Conservation (phyloP, 2,797 vertebrate species). For the Caiman crocodilus region DNA sequence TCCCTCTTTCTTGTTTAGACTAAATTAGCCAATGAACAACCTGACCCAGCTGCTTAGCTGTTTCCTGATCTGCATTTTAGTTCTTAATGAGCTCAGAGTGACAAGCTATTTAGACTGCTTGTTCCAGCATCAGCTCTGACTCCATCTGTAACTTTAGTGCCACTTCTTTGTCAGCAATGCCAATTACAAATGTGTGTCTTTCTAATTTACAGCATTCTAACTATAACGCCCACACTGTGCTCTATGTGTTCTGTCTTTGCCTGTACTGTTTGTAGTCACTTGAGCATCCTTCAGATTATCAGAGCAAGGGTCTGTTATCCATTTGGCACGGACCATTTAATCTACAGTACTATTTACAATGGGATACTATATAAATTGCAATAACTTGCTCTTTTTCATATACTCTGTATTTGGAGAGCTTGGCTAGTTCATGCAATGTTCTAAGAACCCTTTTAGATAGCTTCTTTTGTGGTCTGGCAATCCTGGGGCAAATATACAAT, state of each 20-base stretch:
- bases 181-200: conserved; percentile 81
- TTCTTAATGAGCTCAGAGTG: conserved; percentile 83
- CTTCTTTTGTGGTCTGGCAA: conserved; percentile 72
- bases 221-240: conserved; percentile 76
- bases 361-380: conserved; percentile 45
- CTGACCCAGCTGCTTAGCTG: conserved; percentile 82
- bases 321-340: conserved; percentile 65
- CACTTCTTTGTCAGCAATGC: conserved; percentile 82
- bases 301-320: conserved; percentile 65
- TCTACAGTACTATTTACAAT: conserved; percentile 56
- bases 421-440: conserved; percentile 49
- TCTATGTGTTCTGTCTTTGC: conserved; percentile 74
- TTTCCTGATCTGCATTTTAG: conserved; percentile 83
- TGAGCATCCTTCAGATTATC: conserved; percentile 66
- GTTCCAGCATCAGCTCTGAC: conserved; percentile 83
- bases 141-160: conserved; percentile 82
- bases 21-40: conserved; percentile 83
- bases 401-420: conserved; percentile 69
- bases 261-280: conserved; percentile 72
- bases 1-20: conserved; percentile 81
- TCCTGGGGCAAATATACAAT: conserved; percentile 73
- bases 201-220: conserved; percentile 79
- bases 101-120: conserved; percentile 82
- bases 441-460: conserved; percentile 62
- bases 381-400: conserved; percentile 57